phyloP scores from a whole-genome alignment of 2,113 vertebrate species.

The Muntiacus muntjak region DNA sequence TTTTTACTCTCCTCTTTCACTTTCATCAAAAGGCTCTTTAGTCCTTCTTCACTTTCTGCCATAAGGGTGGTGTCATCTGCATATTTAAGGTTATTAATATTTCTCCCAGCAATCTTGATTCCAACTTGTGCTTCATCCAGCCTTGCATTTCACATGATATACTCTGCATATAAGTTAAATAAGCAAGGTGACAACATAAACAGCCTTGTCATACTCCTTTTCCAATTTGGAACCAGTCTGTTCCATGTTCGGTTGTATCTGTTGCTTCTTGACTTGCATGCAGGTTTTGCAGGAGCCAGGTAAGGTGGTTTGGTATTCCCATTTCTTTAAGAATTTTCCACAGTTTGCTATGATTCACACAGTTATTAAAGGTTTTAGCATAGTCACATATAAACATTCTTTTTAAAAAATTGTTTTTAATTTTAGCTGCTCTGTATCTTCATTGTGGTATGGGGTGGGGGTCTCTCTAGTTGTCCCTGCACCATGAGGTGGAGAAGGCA shows the following conservation, averaged over 20 bases:
- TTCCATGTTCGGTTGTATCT: fast-evolving
- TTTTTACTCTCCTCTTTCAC: neutral
- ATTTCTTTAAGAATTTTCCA: neutral
- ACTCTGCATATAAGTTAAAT: neutral
- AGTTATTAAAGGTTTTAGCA: neutral
- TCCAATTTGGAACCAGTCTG: neutral
- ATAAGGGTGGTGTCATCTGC: neutral
- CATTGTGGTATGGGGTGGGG: neutral
- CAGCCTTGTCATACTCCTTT: neutral
- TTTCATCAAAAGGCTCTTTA: neutral
- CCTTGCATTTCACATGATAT: neutral
- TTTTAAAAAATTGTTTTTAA: neutral
- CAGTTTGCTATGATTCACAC: neutral
- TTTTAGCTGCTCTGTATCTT: neutral
- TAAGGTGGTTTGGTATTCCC: neutral
- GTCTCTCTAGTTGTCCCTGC: neutral
- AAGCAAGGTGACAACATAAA: neutral
- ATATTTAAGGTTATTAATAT: neutral
- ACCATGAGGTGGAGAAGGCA: neutral
- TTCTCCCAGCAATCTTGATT: neutral
- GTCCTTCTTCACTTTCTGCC: neutral
- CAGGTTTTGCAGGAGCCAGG: neutral
- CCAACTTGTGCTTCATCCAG: neutral
- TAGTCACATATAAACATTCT: neutral
- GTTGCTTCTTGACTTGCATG: neutral